Evolutionary conservation across 2,797 vertebrate genomes (phyloP).

Genomic region (Acipenser oxyrinchus): DNA sequence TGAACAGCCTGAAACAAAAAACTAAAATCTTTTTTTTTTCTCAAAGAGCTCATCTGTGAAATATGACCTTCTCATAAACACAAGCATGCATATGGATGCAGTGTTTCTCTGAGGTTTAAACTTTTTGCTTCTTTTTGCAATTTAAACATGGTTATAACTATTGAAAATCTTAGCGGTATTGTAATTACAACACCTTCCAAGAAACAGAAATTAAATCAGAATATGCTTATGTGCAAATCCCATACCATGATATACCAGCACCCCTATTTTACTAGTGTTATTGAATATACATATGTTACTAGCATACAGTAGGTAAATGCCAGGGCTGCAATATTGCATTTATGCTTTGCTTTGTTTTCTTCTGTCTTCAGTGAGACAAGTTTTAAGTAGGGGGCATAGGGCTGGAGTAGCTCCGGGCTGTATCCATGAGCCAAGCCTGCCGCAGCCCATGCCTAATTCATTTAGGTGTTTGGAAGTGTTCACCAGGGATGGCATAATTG

Average conservation of each 20-base stretch:
- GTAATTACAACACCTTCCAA: too few species aligned
- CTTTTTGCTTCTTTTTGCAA: constrained; percentile 4
- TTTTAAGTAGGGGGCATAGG: constrained; percentile 38
- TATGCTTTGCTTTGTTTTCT: constrained; percentile 10
- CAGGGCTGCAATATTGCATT: background rate
- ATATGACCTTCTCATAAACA: constrained; percentile 5
- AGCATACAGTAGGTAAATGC: too few species aligned
- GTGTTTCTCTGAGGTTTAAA: background rate
- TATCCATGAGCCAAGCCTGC: constrained; percentile 64
- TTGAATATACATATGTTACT: too few species aligned
- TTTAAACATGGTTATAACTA: background rate
- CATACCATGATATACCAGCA: too few species aligned
- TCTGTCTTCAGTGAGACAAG: constrained; percentile 32
- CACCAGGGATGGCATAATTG: constrained; percentile 75
- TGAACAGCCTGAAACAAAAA: constrained; percentile 3
- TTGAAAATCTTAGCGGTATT: too few species aligned
- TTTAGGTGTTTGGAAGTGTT: constrained; percentile 68
- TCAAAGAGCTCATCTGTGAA: background rate
- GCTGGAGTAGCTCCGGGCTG: constrained; percentile 44
- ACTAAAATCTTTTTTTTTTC: background rate
- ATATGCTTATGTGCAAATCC: too few species aligned
- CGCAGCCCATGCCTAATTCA: constrained; percentile 50
- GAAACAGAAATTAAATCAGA: too few species aligned
- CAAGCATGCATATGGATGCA: constrained; percentile 8
- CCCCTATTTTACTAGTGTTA: too few species aligned